A percentile compares a stretch with the other conserved stretches of the same genome.
These are phyloP conservation scores for Tokudaia muenninki DNA, from an alignment of 2,797 vertebrate species.

Conservation along the genomic window DNA sequence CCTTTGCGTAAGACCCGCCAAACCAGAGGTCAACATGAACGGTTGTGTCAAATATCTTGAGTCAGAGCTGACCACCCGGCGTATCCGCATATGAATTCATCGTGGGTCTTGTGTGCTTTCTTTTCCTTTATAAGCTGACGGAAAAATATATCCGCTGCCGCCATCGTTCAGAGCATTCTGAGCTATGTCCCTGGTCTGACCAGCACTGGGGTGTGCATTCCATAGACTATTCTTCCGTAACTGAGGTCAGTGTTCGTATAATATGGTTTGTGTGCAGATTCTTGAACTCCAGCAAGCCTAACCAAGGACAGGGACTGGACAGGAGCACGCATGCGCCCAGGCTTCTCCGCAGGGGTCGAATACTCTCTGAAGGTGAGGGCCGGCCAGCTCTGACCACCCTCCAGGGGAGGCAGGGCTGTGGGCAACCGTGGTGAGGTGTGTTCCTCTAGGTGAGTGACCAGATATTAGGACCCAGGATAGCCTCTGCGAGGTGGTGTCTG, in stretches of 20 bases:
- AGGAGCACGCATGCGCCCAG: neutral
- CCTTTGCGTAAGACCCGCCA: too few relatives aligned
- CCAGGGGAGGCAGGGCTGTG: too few relatives aligned
- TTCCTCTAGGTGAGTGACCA: neutral
- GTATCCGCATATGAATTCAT: too few relatives aligned
- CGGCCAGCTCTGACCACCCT: too few relatives aligned
- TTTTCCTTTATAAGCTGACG: too few relatives aligned
- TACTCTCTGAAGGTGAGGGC: neutral
- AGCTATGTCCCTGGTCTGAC: neutral
- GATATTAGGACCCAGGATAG: neutral
- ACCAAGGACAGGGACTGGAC: too few relatives aligned
- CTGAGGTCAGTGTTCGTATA: neutral
- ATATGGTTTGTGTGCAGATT: neutral
- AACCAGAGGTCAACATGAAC: too few relatives aligned
- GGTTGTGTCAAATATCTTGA: too few relatives aligned
- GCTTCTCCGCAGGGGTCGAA: too few relatives aligned
- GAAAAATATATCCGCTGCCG: neutral
- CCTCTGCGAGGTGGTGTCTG: neutral
- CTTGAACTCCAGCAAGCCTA: neutral
- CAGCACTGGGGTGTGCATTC: neutral
- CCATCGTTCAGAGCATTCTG: neutral
- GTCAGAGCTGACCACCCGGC: too few relatives aligned
- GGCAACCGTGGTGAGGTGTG: neutral
- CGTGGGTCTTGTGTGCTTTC: too few relatives aligned
- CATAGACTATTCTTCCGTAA: neutral